phyloP scores from a whole-genome alignment of 1,140 invertebrate genomes.

The Argopecten irradians region DNA sequence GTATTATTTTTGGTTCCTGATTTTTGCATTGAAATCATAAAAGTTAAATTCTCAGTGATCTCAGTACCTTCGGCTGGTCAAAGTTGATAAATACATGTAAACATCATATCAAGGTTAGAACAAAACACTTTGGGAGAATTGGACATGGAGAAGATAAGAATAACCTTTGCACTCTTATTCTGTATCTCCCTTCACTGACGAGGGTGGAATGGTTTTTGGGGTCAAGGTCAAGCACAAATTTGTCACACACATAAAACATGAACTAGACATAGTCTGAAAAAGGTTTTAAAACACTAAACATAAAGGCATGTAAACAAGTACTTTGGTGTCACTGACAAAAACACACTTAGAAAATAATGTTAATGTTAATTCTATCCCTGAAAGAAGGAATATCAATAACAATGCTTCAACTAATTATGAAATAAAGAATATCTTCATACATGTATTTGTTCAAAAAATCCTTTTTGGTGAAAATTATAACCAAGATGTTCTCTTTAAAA shows the following conservation, averaged over 20 bases:
- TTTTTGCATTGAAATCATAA: background rate
- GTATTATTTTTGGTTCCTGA: background rate
- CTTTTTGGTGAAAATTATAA: too few relatives aligned
- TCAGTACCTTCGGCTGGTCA: background rate
- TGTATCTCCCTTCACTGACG: background rate
- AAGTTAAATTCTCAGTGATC: background rate
- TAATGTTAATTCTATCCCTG: background rate
- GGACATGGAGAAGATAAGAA: background rate
- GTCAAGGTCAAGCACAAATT: background rate
- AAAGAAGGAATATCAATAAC: too few relatives aligned
- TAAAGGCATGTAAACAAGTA: background rate
- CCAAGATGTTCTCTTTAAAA: too few relatives aligned
- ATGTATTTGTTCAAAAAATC: too few relatives aligned
- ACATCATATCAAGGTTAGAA: slow-evolving; percentile 2
- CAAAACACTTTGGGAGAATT: background rate
- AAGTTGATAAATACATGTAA: background rate
- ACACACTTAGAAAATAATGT: background rate
- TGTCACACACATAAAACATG: background rate
- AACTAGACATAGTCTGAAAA: background rate
- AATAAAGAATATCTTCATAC: too few relatives aligned
- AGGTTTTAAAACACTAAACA: background rate
- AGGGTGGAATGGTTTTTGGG: slow-evolving; percentile 19
- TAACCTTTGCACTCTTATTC: background rate
- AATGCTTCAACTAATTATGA: too few relatives aligned
- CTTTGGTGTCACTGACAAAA: background rate